Conservation (phyloP, 2,797 vertebrate genomes). For the Varecia variegata region DNA sequence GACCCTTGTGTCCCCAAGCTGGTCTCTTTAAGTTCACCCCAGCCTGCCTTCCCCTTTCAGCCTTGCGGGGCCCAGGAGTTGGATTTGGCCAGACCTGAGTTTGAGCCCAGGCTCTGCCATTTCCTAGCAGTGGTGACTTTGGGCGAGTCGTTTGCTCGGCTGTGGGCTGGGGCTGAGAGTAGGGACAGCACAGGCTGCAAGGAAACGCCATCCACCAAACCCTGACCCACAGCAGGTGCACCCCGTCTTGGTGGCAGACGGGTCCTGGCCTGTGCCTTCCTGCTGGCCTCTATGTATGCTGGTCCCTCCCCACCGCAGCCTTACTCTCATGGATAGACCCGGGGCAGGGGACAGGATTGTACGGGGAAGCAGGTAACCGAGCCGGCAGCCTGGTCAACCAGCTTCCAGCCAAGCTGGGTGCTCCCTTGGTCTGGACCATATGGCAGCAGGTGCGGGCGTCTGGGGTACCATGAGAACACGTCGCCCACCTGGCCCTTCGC, state of each 20-base stretch:
- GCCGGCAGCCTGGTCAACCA: not conserved
- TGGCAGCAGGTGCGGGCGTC: not conserved
- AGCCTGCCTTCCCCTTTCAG: not conserved
- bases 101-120: not conserved
- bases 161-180: not conserved
- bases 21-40: not conserved
- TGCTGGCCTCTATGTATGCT: not conserved
- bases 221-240: fast-evolving
- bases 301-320: not conserved
- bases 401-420: not conserved
- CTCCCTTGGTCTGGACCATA: not conserved
- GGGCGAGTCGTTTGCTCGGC: not conserved
- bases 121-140: not conserved
- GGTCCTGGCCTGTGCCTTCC: not conserved
- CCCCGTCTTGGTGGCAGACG: not conserved
- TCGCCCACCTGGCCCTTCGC: not conserved
- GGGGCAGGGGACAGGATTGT: not conserved
- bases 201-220: not conserved
- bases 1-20: not conserved
- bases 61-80: not conserved
- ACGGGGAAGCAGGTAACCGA: not conserved
- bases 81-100: not conserved
- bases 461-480: not conserved
- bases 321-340: not conserved
- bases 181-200: not conserved